These are phyloP conservation scores for Argyrosomus japonicus DNA, from an alignment of 2,113 vertebrate species.

Conservation along the genomic window DNA sequence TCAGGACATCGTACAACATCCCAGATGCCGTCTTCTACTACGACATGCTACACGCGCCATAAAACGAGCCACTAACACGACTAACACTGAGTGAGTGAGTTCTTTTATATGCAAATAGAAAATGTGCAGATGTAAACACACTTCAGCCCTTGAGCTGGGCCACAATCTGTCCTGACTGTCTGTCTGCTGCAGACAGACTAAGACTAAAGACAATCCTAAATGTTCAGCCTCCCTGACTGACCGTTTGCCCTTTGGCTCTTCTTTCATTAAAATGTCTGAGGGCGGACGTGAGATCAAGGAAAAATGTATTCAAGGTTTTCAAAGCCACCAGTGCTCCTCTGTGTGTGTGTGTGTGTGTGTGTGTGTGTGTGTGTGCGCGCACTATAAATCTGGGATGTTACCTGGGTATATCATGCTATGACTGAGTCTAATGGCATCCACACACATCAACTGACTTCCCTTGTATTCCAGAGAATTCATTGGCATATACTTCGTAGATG, in stretches of 20 bases:
- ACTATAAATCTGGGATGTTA: neutral
- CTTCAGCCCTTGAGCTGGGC: no score
- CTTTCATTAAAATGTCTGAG: neutral
- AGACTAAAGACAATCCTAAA: neutral
- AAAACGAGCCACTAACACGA: no score
- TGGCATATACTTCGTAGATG: neutral
- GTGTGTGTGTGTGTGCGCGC: neutral
- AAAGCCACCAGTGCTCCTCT: neutral
- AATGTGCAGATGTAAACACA: no score
- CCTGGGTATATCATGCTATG: neutral
- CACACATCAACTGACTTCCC: no score
- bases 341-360: no score
- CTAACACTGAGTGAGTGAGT: no score
- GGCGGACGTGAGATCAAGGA: neutral
- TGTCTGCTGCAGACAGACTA: neutral
- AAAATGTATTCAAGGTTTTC: neutral
- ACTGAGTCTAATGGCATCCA: neutral
- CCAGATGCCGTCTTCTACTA: no score
- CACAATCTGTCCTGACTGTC: no score
- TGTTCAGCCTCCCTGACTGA: conserved; percentile 17
- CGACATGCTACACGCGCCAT: no score
- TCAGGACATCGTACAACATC: no score
- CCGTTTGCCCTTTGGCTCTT: conserved; percentile 9
- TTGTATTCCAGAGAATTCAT: no score
- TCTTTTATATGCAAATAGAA: no score